Conservation (phyloP, 2,797 vertebrate species). For the Steatocranus sp. region DNA sequence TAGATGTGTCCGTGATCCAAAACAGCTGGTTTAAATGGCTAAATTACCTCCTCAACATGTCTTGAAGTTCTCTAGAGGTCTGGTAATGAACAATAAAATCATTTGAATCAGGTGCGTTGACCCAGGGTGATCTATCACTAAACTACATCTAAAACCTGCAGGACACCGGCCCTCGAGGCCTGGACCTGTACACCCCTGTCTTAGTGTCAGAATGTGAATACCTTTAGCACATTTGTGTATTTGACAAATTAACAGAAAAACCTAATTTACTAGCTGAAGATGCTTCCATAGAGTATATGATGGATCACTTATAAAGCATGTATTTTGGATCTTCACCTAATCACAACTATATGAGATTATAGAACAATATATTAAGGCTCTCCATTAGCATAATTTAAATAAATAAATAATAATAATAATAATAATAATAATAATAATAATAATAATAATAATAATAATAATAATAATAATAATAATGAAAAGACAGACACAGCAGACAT, state of each 20-base stretch:
- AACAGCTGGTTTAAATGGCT: neutral
- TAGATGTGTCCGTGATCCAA: neutral
- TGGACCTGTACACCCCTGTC: neutral
- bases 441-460: too few species aligned
- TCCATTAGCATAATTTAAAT: neutral
- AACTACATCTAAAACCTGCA: neutral
- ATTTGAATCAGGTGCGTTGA: rapidly evolving
- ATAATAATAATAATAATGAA: neutral
- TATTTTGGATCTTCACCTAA: neutral
- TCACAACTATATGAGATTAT: neutral
- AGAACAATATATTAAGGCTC: neutral
- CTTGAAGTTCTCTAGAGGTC: neutral
- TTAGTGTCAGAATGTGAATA: neutral
- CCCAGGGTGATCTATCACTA: neutral
- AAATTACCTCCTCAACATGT: neutral
- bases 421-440: too few species aligned
- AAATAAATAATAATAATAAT: too few species aligned
- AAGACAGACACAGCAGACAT: neutral
- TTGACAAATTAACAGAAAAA: neutral
- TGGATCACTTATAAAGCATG: neutral
- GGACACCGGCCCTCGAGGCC: neutral
- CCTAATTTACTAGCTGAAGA: neutral
- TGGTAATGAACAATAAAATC: neutral
- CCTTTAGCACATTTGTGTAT: neutral
- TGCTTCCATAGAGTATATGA: neutral